These are phyloP conservation scores for Pandion haliaetus DNA, from an alignment of 2,113 vertebrate species.

Conservation along the genomic window DNA sequence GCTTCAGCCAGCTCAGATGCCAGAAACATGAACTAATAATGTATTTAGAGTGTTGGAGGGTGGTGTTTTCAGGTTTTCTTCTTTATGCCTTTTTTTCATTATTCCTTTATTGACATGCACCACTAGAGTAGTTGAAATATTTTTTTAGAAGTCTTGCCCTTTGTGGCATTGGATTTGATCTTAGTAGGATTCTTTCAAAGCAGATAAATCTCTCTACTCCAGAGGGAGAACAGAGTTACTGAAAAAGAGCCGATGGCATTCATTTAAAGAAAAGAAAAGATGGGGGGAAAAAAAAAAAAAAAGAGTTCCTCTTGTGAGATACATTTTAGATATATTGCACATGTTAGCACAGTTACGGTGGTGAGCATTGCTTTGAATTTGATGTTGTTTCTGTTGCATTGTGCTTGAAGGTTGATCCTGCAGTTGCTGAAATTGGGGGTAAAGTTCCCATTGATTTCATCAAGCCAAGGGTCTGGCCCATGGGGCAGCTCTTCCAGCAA, in stretches of 20 bases:
- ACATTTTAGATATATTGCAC: neutral
- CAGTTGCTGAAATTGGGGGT: neutral
- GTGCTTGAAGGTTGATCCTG: neutral
- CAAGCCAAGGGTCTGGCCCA: neutral
- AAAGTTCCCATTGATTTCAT: slow-evolving; percentile 29
- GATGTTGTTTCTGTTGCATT: neutral
- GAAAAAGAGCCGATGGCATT: slow-evolving; percentile 4
- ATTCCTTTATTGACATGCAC: neutral
- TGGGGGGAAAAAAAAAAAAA: too few relatives aligned
- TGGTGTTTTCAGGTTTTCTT: neutral
- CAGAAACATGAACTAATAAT: neutral
- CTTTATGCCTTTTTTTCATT: neutral
- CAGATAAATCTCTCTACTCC: slow-evolving; percentile 6
- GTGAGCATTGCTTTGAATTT: neutral
- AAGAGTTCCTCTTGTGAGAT: neutral
- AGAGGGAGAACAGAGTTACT: neutral
- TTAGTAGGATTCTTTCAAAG: slow-evolving; percentile 34
- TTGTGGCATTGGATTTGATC: slow-evolving; percentile 20
- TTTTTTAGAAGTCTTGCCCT: slow-evolving; percentile 3
- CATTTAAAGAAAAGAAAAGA: neutral
- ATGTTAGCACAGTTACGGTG: neutral
- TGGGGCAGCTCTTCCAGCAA: neutral
- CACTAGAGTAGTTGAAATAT: neutral
- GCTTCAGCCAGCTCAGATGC: neutral
- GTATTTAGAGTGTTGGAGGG: neutral